Evolutionary conservation across 2,888 invertebrate species (phyloP).

Genomic region (Trichogramma evanescens): DNA sequence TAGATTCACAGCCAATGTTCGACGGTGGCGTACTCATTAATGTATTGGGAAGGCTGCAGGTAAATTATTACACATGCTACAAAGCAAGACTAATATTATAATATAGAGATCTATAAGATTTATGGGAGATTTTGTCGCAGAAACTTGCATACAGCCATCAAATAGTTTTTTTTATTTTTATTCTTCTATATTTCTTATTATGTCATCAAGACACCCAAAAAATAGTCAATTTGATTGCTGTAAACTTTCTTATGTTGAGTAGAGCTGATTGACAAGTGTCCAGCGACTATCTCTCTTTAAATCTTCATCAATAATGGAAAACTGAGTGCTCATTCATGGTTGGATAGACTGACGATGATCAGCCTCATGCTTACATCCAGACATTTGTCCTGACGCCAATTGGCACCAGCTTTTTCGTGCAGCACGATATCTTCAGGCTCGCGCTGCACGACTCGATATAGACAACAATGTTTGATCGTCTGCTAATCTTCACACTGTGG

Average conservation of each 20-base stretch:
- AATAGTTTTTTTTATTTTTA: not conserved
- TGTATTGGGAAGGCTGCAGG: conserved; percentile 94
- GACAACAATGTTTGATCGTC: conserved; percentile 37
- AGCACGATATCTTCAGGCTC: conserved; percentile 91
- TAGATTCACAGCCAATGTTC: conserved; percentile 97
- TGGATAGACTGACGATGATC: conserved; percentile 88
- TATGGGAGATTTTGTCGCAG: conserved; percentile 17
- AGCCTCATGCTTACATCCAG: conserved; percentile 88
- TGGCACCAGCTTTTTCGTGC: conserved; percentile 83
- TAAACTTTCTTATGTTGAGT: conserved; percentile 34
- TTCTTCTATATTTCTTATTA: conserved; percentile 10
- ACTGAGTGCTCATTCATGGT: conserved; percentile 46
- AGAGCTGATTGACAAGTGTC: conserved; percentile 32
- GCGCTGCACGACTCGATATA: conserved; percentile 76
- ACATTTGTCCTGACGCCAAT: conserved; percentile 87
- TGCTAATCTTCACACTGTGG: conserved; percentile 35
- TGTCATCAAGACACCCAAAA: conserved; percentile 23
- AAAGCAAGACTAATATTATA: conserved; percentile 15
- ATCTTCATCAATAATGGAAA: conserved; percentile 32
- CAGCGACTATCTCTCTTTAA: conserved; percentile 35
- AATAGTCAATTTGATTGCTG: conserved; percentile 25
- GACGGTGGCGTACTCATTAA: conserved; percentile 94
- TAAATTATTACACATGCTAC: conserved; percentile 46
- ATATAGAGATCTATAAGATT: conserved; percentile 6
- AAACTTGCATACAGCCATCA: conserved; percentile 13